Base-by-base conservation (phyloP, 2,113 vertebrate genomes). In the Hippocampus guttulatus region DNA sequence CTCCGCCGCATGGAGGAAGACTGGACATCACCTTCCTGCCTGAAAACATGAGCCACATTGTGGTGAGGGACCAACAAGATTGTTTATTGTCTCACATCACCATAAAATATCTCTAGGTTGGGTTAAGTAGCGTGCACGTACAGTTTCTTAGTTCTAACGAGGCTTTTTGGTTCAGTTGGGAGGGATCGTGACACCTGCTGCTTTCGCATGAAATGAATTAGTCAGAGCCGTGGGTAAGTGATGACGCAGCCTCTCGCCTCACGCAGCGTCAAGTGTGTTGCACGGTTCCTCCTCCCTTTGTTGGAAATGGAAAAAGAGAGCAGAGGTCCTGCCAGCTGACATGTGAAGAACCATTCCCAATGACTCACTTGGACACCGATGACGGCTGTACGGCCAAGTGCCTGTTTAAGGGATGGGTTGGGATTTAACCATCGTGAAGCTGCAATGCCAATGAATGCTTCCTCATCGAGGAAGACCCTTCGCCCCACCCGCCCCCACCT, bases 21-120 rank as follows among this genome's bases (percentile, higher is more conserved):
- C 72, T 95, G 61, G 91, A 91, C 74, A 92, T 95, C 49, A 94
- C 93, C 76, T 92, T 90, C 0, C 88, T 96, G 78, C 87, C 89
- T 0, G 88, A 93, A 78, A 94, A 96, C 69, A 85, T 88, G 81
- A 95, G 94, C 2, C 91, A 76, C 2, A 78, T 93, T 18, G 89
- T 96, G 93, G 95, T 97, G 83, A 95, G 95, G 74, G 21, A 3
- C 10, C 60, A 62, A 45, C 33, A 6, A 38, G 57, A 23, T 45
- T 45, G 9, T 14, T 15, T 45, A 14, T 45, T 45, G 43, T 45
- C 9, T 45, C 12, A 45, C 43, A 45, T 45, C 43, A 45, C 43
- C 43, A 3, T 11, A 45, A 49, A 49, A 49, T 16, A 16, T 49
- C 47, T 16, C 47, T 16, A 5, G 3, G 18, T 49, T 49, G 5